Percentiles rank a stretch among this genome's conserved stretches.
Conservation (phyloP, 2,888 invertebrate genomes). For the Eremobia ochroleuca region DNA sequence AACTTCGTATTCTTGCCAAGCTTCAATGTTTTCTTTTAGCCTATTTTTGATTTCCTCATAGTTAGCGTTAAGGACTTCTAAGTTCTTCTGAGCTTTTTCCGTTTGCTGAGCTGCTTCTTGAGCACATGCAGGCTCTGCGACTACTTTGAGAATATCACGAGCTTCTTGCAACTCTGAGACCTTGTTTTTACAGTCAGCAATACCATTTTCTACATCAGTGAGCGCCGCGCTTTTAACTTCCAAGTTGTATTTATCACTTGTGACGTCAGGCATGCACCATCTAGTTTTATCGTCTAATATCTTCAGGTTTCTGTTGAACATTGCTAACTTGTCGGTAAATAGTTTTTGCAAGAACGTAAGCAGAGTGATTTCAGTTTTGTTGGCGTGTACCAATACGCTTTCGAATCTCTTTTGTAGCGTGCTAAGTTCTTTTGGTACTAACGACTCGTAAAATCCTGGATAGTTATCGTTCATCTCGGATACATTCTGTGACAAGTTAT, state of each 20-base stretch:
- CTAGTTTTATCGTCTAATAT: slow-evolving; percentile 96
- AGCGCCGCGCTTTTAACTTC: slow-evolving; percentile 97
- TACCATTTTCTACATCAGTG: slow-evolving; percentile 93
- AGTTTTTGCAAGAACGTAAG: slow-evolving; percentile 96
- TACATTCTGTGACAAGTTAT: slow-evolving; percentile 93
- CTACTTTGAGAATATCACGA: slow-evolving; percentile 93
- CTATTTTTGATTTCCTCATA: slow-evolving; percentile 93
- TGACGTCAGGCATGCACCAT: slow-evolving; percentile 97
- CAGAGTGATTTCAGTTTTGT: slow-evolving; percentile 95
- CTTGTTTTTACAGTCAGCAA: slow-evolving; percentile 93
- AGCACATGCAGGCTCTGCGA: slow-evolving; percentile 94
- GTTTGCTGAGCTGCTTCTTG: slow-evolving; percentile 93
- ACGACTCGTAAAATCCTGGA: slow-evolving; percentile 95
- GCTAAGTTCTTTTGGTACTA: slow-evolving; percentile 95
- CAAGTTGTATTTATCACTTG: slow-evolving; percentile 97
- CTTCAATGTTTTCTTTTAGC: slow-evolving; percentile 93
- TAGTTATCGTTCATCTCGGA: slow-evolving; percentile 94
- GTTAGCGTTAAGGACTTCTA: slow-evolving; percentile 93
- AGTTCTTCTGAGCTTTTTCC: slow-evolving; percentile 93
- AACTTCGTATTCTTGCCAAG: slow-evolving; percentile 96
- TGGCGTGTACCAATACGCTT: slow-evolving; percentile 94
- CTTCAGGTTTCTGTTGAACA: slow-evolving; percentile 95
- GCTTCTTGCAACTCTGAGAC: slow-evolving; percentile 93
- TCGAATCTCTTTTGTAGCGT: slow-evolving; percentile 96
- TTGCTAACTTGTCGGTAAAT: slow-evolving; percentile 95